Base-by-base conservation (phyloP, 2,888 invertebrate genomes). In the Chrysolina americana region DNA sequence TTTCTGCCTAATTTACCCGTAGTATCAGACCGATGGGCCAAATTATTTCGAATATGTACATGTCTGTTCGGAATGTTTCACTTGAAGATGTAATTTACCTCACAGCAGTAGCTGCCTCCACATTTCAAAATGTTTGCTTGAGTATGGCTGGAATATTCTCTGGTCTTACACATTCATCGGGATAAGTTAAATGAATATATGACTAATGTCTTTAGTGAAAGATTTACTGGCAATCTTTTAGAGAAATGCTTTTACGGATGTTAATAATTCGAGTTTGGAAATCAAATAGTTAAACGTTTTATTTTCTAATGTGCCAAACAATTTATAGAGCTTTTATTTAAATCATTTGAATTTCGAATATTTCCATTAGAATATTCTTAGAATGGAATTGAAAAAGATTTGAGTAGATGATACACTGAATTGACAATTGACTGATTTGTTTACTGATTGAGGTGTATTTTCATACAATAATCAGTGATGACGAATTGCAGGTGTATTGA, bases 21-120 rank as follows among this genome's bases (percentile, higher is more conserved):
- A 50, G 10, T 19, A 15, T 19, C 68, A 53, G 13, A 68, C 17
- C 17, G 23, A 19, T 41, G 28, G 19, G 10, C 28, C 41, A 41
- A 53, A 53, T 50, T 53, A 56, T 68, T 19, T 53, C 41, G 41
- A 53, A 13, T 59, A 59, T 1, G 59, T 23, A 59, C 28, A 15
- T 28, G 36, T n/a, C 59, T 59, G 59, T n/a, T 21, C 9, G 13
- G 6, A 53, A 53, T 13, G 53, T 21, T 44, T 23, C 19, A 21
- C 59, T 59, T 28, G 36, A 28, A 59, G 17, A 59, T 59, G 59
- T 59, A 59, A 59, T 56, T 68, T 41, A 53, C 19, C 53, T 68
- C 68, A 41, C 53, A 68, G 68, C 53, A 44, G 21, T 17, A 56
- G 53, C 56, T 68, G 53, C 68, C 68, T 56, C 21, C 56, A 17